These are phyloP conservation scores for Elysia crispata DNA, from an alignment of 2,888 invertebrate genomes.

Conservation along the genomic window DNA sequence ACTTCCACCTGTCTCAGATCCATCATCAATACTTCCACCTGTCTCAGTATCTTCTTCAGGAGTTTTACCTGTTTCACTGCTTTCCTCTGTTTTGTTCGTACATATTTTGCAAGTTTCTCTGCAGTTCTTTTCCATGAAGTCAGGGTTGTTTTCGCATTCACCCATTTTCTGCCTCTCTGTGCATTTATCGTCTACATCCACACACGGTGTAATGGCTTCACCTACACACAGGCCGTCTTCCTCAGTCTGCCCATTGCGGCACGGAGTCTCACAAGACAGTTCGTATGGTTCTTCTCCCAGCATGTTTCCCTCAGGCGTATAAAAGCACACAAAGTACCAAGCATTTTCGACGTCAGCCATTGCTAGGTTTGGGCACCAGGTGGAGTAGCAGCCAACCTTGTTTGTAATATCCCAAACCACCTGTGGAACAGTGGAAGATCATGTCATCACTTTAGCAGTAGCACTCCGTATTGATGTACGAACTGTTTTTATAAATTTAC, in stretches of 20 bases:
- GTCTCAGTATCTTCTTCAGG: too few relatives aligned
- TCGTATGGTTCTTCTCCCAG: constrained; percentile 45
- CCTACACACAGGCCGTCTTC: constrained; percentile 50
- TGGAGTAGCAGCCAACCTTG: constrained; percentile 44
- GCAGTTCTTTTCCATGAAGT: constrained; percentile 26
- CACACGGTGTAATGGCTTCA: constrained; percentile 12
- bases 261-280: constrained; percentile 26
- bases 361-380: constrained; percentile 28
- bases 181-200: constrained; percentile 3
- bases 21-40: too few relatives aligned
- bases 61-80: too few relatives aligned
- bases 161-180: neutral
- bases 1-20: too few relatives aligned
- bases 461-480: too few relatives aligned
- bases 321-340: constrained; percentile 53
- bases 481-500: too few relatives aligned
- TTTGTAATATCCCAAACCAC: constrained; percentile 48
- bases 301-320: constrained; percentile 53
- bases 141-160: constrained; percentile 12
- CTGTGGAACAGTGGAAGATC: constrained; percentile 29
- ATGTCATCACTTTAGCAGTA: neutral
- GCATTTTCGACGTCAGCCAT: constrained; percentile 29
- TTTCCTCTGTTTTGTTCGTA: neutral
- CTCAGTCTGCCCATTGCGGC: constrained; percentile 44
- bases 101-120: constrained; percentile 23